phyloP scores from a whole-genome alignment of 2,113 vertebrate genomes.

The Leptobrachium leishanense region DNA sequence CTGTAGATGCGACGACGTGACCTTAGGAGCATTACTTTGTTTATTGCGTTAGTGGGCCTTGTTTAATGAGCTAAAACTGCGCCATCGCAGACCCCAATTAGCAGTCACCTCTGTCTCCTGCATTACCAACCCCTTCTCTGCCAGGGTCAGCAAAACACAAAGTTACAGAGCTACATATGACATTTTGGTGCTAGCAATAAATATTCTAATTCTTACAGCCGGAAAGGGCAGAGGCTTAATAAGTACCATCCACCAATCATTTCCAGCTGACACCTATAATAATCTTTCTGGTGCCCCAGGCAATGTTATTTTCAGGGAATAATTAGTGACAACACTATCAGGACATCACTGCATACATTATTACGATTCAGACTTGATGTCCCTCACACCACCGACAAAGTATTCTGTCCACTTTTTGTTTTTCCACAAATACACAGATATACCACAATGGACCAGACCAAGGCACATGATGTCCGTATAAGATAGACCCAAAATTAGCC shows the following conservation, averaged over 20 bases:
- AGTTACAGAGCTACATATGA: background rate
- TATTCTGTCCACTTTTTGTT: background rate
- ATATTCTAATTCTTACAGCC: background rate
- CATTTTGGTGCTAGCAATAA: background rate
- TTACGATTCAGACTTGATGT: constrained; percentile 26
- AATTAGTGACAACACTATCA: background rate
- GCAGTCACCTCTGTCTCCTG: too few relatives aligned
- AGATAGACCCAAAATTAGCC: constrained; percentile 33
- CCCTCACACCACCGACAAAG: constrained; percentile 14
- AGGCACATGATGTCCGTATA: constrained; percentile 45
- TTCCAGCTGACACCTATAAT: background rate
- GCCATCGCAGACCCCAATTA: too few relatives aligned
- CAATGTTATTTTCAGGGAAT: background rate
- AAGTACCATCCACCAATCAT: background rate
- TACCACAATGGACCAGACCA: constrained; percentile 49
- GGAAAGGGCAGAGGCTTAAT: background rate
- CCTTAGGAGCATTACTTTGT: too few relatives aligned
- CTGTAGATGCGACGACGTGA: too few relatives aligned
- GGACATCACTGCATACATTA: constrained; percentile 26
- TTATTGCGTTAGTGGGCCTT: too few relatives aligned
- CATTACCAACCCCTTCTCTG: background rate
- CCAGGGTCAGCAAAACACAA: background rate
- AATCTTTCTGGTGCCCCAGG: background rate
- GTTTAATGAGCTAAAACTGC: too few relatives aligned
- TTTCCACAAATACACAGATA: constrained; percentile 22